Evolutionary conservation across 2,888 invertebrate genomes (phyloP).

Genomic region (Limnephilus lunatus): DNA sequence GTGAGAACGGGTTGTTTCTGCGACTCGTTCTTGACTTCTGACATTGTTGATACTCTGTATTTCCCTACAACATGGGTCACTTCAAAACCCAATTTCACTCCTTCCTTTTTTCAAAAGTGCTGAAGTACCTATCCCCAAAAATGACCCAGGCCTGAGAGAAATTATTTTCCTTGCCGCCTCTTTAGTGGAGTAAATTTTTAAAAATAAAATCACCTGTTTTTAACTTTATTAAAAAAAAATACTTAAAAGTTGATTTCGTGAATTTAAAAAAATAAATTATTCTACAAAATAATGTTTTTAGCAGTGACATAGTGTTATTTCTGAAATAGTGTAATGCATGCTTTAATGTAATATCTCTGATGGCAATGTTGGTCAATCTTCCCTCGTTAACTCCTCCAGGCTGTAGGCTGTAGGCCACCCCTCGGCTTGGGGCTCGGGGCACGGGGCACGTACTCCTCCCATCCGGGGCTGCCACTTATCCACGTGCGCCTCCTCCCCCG

Average conservation of each 20-base stretch:
- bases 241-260: background rate
- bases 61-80: no score
- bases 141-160: no score
- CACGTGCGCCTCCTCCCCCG: slow-evolving; percentile 46
- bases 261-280: background rate
- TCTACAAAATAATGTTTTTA: background rate
- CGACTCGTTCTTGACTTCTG: no score
- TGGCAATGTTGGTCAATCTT: background rate
- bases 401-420: background rate
- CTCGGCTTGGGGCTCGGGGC: background rate
- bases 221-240: no score
- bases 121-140: no score
- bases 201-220: no score
- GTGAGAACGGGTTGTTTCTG: no score
- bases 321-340: background rate
- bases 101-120: no score
- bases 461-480: slow-evolving; percentile 55
- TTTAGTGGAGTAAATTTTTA: no score
- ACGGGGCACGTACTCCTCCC: slow-evolving; percentile 23
- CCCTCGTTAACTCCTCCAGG: background rate
- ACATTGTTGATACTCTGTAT: no score
- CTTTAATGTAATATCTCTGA: background rate
- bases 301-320: background rate
- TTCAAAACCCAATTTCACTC: no score
- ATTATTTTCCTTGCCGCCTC: no score